Evolutionary conservation across 2,888 invertebrate genomes (phyloP).

Genomic region (Yponomeuta cagnagella): DNA sequence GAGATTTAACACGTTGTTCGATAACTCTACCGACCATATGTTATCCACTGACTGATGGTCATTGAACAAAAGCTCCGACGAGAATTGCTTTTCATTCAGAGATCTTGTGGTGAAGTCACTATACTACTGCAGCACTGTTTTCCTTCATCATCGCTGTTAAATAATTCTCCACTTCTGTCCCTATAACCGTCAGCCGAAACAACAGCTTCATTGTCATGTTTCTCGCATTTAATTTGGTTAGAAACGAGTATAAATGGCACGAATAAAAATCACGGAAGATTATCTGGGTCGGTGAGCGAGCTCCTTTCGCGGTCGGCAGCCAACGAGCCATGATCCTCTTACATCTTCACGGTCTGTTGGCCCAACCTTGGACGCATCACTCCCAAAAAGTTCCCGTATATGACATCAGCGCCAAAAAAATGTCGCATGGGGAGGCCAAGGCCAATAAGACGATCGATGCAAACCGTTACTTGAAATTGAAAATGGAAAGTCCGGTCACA

Average conservation of each 20-base stretch:
- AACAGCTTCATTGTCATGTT: not conserved
- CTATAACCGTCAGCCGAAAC: not conserved
- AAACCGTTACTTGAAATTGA: conserved; percentile 34
- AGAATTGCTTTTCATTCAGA: not conserved
- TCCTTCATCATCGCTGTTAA: not conserved
- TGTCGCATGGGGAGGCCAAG: conserved; percentile 48
- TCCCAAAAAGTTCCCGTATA: conserved; percentile 53
- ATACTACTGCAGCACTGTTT: not conserved
- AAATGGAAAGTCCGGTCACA: conserved; percentile 63
- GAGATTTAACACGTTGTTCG: not conserved
- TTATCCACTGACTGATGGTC: not conserved
- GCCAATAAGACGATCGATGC: conserved; percentile 51
- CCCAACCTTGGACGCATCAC: conserved; percentile 60
- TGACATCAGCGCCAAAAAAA: conserved; percentile 56
- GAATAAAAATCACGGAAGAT: conserved; percentile 25
- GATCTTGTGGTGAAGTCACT: not conserved
- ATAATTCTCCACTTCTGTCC: not conserved
- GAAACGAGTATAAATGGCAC: conserved; percentile 32
- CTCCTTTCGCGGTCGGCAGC: conserved; percentile 51
- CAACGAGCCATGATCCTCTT: conserved; percentile 59
- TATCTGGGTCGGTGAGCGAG: conserved; percentile 56
- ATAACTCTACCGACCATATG: not conserved
- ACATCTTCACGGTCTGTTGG: conserved; percentile 64
- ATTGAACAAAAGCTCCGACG: not conserved
- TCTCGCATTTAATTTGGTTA: conserved; percentile 32